Base-by-base conservation (phyloP, 2,797 vertebrate genomes). In the Uromys caudimaculatus region DNA sequence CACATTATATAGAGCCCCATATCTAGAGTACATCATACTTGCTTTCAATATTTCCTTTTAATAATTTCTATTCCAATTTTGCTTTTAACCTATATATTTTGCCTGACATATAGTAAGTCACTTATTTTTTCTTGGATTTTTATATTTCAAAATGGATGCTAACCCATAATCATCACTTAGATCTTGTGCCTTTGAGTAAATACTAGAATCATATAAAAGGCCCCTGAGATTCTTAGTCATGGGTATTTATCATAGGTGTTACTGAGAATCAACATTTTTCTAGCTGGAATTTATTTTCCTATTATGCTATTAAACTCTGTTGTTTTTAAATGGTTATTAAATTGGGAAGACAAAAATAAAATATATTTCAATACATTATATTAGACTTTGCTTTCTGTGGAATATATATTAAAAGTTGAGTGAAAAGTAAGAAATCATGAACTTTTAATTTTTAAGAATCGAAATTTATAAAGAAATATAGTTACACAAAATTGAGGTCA, bases 311-410 rank as follows among this genome's bases (percentile, higher is more conserved):
- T 96, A 81, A 93, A 60, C n/a, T 69, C 7, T 82, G 77, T 89
- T n/a, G 4, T 67, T 38, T 47, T 93, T 77, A 92, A 93, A 50
- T 69, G 9, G 81, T 92, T 82, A 10, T 67, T 89, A 84, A 21
- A 32, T 94, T 64, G n/a, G 50, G 81, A 93, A 95, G 85, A 23
- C 32, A 41, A 95, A 93, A 85, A 41, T 67, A 89, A 90, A 69
- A 85, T 78, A 60, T 21, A 23, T 78, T 71, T 84, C 29, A 85
- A 16, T 76, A 24, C 92, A 19, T 76, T 64, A 32, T 4, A 14
- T 64, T 52, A 94, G n/a, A 10, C 10, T 91, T 93, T 82, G 35
- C 38, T 94, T 88, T 17, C 4, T 5, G 27, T 77, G 76, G 14
- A 84, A 60, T 76, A 77, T 13, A 73, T 92, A 83, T 87, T 44